These are phyloP conservation scores for Cathartes aura DNA, from an alignment of 2,113 vertebrate species.

Conservation along the genomic window DNA sequence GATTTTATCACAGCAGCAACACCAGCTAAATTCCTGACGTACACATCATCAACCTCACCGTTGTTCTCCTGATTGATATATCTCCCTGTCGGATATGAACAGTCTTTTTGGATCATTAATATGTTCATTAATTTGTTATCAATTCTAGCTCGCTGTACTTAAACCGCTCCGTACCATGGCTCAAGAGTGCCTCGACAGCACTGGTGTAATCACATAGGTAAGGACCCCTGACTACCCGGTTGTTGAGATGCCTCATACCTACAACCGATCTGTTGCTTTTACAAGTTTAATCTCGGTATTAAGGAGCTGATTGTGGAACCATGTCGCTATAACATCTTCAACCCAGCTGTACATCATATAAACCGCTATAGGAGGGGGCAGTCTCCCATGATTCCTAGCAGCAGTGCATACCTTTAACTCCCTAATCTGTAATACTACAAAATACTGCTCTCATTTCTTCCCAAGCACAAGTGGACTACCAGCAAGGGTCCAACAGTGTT, in stretches of 20 bases:
- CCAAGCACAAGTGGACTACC: slow-evolving; percentile 89
- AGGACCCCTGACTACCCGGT: slow-evolving; percentile 12
- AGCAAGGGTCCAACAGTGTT: slow-evolving; percentile 96
- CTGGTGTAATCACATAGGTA: neutral
- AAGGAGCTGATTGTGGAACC: slow-evolving; percentile 78
- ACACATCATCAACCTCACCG: slow-evolving; percentile 13
- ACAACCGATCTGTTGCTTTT: slow-evolving; percentile 73
- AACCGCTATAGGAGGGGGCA: slow-evolving; percentile 81
- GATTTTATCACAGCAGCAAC: neutral
- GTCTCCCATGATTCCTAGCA: slow-evolving; percentile 79
- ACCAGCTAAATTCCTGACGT: neutral
- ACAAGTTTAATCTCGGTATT: slow-evolving; percentile 80
- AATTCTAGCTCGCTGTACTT: slow-evolving; percentile 10
- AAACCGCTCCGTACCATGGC: neutral
- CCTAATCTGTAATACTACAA: slow-evolving; percentile 76
- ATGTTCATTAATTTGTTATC: slow-evolving; percentile 51
- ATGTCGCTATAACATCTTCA: slow-evolving; percentile 82
- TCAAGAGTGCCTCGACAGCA: neutral
- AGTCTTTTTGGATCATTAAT: slow-evolving; percentile 62
- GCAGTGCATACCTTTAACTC: slow-evolving; percentile 77
- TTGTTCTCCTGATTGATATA: neutral
- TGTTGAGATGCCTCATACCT: slow-evolving; percentile 68
- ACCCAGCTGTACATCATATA: slow-evolving; percentile 82
- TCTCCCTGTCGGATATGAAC: slow-evolving; percentile 13
- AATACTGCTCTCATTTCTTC: slow-evolving; percentile 73